These are phyloP conservation scores for Myotis daubentonii DNA, from an alignment of 2,797 vertebrate genomes.

Conservation along the genomic window DNA sequence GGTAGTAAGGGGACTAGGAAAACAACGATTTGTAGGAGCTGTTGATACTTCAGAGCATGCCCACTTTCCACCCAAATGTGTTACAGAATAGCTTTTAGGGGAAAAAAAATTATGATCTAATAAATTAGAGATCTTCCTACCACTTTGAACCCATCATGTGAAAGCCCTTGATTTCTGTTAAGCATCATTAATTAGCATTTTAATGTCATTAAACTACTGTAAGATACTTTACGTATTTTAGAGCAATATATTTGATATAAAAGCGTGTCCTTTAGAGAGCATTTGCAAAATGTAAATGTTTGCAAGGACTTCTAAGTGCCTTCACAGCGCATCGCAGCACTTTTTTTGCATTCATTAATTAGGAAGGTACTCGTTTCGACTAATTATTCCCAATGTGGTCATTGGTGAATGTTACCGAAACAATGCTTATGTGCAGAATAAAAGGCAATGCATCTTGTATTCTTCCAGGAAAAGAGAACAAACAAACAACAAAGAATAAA, in stretches of 20 bases:
- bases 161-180: slow-evolving; percentile 64
- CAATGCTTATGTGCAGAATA: slow-evolving; percentile 11
- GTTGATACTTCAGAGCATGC: not conserved
- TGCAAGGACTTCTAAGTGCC: slow-evolving; percentile 42
- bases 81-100: not conserved
- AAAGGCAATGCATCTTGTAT: not conserved
- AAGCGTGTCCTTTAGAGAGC: slow-evolving; percentile 56
- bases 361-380: slow-evolving; percentile 44
- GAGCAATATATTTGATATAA: slow-evolving; percentile 46
- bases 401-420: slow-evolving; percentile 36
- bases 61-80: not conserved
- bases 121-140: slow-evolving; percentile 50
- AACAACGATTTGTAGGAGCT: not conserved
- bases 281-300: slow-evolving; percentile 64
- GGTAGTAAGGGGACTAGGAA: not conserved
- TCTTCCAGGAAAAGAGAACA: slow-evolving; percentile 26
- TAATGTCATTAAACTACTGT: slow-evolving; percentile 67
- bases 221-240: slow-evolving; percentile 70
- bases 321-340: slow-evolving; percentile 13
- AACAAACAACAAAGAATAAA: not conserved
- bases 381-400: slow-evolving; percentile 62
- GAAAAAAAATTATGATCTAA: not conserved
- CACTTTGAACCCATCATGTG: not conserved
- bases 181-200: slow-evolving; percentile 76
- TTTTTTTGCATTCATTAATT: slow-evolving; percentile 66